These are phyloP conservation scores for Drosophila burlai DNA, from an alignment of 1,140 invertebrate species.

Conservation along the genomic window DNA sequence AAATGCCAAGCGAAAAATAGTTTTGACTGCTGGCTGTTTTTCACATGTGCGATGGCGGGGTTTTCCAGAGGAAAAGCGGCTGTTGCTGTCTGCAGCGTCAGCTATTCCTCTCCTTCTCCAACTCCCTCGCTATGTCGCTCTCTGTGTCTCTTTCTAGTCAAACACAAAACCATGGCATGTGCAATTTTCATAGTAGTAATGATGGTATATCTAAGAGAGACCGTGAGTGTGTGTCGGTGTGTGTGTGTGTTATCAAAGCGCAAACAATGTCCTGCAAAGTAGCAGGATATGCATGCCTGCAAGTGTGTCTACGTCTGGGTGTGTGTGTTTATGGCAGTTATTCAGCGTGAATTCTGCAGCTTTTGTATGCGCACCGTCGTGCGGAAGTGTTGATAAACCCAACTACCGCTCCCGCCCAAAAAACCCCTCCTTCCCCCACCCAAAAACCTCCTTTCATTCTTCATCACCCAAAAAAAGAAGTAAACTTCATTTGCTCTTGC, in stretches of 20 bases:
- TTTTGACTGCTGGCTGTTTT: slow-evolving; percentile 68
- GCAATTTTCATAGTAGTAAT: slow-evolving; percentile 81
- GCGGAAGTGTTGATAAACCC: slow-evolving; percentile 81
- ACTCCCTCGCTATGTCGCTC: not conserved
- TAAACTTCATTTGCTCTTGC: slow-evolving; percentile 64
- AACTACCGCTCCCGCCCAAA: slow-evolving; percentile 1
- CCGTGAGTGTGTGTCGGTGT: not conserved
- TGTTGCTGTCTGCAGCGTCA: slow-evolving; percentile 49
- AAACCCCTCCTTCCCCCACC: not conserved
- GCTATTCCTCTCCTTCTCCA: slow-evolving; percentile 14
- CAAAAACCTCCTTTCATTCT: slow-evolving; percentile 2
- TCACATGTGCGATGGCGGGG: slow-evolving; percentile 11
- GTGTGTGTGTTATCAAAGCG: slow-evolving; percentile 70
- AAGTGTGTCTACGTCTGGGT: slow-evolving; percentile 38
- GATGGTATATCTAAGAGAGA: slow-evolving; percentile 39
- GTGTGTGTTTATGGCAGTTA: slow-evolving; percentile 54
- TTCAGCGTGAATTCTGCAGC: slow-evolving; percentile 69
- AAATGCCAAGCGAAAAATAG: slow-evolving; percentile 82
- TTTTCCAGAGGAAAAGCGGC: slow-evolving; percentile 24
- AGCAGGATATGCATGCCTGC: slow-evolving; percentile 65
- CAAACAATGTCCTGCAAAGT: slow-evolving; percentile 83
- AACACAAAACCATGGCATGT: slow-evolving; percentile 79
- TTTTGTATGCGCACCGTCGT: slow-evolving; percentile 79
- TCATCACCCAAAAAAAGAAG: slow-evolving; percentile 40
- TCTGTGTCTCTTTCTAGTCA: slow-evolving; percentile 49